These are phyloP conservation scores for Bombus superbus DNA, from an alignment of 1,140 invertebrate genomes.

Conservation along the genomic window DNA sequence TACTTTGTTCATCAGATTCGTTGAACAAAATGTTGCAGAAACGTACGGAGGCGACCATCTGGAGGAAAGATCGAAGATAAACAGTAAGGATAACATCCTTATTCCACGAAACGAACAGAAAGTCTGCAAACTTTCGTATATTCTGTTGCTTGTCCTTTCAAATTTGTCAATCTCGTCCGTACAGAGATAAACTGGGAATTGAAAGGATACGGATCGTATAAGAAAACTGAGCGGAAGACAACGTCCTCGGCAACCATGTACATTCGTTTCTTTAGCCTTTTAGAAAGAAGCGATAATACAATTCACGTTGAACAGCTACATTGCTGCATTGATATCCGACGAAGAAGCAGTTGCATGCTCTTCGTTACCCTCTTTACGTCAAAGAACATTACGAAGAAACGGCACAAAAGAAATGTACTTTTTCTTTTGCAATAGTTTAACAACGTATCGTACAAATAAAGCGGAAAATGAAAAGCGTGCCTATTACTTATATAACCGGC, in stretches of 20 bases:
- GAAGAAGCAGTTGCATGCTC: neutral
- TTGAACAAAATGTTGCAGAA: neutral
- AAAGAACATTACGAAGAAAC: neutral
- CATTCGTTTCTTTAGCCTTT: neutral
- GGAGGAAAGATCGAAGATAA: neutral
- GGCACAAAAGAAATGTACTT: neutral
- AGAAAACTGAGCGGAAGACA: neutral
- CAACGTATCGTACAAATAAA: neutral
- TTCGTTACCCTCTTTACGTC: no score
- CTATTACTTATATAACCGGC: neutral
- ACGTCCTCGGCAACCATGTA: neutral
- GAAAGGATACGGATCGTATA: constrained; percentile 9
- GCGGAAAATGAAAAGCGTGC: neutral
- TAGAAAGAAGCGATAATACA: neutral
- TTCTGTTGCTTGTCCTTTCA: neutral
- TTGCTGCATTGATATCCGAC: neutral
- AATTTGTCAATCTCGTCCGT: neutral
- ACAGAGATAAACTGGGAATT: neutral
- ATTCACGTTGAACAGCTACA: neutral
- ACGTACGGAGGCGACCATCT: neutral
- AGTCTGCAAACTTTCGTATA: neutral
- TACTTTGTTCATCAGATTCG: neutral
- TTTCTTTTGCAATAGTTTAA: neutral
- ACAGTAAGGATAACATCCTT: neutral
- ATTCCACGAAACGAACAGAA: neutral